phyloP scores from a whole-genome alignment of 2,888 invertebrate genomes.

The Matsumyia berberina region DNA sequence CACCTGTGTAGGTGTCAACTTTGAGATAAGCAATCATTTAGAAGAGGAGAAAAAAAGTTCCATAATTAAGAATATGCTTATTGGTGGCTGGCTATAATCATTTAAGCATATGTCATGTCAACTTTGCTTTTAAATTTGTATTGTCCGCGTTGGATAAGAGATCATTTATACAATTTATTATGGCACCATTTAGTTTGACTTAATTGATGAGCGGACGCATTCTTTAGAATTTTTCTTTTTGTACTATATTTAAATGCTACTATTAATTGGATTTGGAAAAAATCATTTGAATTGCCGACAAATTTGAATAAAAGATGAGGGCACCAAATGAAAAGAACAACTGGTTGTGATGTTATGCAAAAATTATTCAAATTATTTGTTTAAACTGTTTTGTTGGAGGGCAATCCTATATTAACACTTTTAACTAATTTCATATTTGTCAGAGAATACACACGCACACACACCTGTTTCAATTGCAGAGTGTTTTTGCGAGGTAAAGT shows the following conservation, averaged over 20 bases:
- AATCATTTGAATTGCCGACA: not conserved
- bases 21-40: constrained; percentile 34
- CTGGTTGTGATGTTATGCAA: no score
- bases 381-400: no score
- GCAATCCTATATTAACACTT: no score
- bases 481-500: no score
- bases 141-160: constrained; percentile 5
- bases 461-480: no score
- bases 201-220: not conserved
- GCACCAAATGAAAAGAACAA: no score
- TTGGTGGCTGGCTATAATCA: constrained; percentile 47
- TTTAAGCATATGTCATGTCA: constrained; percentile 30
- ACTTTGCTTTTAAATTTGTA: constrained; percentile 42
- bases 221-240: not conserved
- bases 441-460: no score
- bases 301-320: not conserved
- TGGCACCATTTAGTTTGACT: not conserved
- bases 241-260: not conserved
- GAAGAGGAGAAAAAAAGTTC: constrained; percentile 14
- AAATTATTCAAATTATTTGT: no score
- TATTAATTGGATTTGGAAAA: not conserved
- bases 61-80: constrained; percentile 54
- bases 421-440: no score
- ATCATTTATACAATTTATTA: constrained; percentile 10
- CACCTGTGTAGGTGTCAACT: constrained; percentile 60